A percentile compares a stretch with the other conserved stretches of the same genome.
Conservation (phyloP, 2,888 invertebrate genomes). For the Acleris holmiana region DNA sequence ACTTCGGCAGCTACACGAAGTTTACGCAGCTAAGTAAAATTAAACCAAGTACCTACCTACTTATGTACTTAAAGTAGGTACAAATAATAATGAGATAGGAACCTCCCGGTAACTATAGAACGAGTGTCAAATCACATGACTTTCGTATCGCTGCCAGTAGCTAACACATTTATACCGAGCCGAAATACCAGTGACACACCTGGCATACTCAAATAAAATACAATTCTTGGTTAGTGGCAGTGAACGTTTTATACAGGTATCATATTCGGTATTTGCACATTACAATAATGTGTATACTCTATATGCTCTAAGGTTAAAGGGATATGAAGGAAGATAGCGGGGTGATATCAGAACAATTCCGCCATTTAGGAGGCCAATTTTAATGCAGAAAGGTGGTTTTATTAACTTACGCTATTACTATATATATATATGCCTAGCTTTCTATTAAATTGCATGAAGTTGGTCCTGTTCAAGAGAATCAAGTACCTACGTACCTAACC, state of each 20-base stretch:
- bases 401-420: too few relatives aligned
- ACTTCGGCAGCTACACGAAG: constrained; percentile 12
- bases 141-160: constrained; percentile 25
- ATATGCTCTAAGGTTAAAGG: constrained; percentile 40
- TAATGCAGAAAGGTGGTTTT: too few relatives aligned
- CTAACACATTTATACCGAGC: background rate
- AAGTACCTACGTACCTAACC: too few relatives aligned
- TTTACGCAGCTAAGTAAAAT: constrained; percentile 34
- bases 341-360: constrained; percentile 1
- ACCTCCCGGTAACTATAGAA: constrained; percentile 23
- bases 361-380: background rate
- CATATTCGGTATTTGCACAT: constrained; percentile 30
- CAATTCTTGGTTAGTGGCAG: too few relatives aligned
- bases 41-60: constrained; percentile 23
- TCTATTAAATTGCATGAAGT: too few relatives aligned
- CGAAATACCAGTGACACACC: too few relatives aligned
- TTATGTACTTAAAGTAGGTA: constrained; percentile 6
- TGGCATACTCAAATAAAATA: too few relatives aligned
- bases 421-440: too few relatives aligned
- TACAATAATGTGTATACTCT: constrained; percentile 46
- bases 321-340: constrained; percentile 40
- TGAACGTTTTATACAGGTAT: constrained; percentile 7
- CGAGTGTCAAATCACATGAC: constrained; percentile 19
- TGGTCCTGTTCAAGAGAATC: too few relatives aligned
- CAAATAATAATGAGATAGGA: constrained; percentile 36